Percentiles rank a stretch among this genome's conserved stretches.
phyloP scores from a whole-genome alignment of 2,888 invertebrate species.

The Drosophila gaucha region DNA sequence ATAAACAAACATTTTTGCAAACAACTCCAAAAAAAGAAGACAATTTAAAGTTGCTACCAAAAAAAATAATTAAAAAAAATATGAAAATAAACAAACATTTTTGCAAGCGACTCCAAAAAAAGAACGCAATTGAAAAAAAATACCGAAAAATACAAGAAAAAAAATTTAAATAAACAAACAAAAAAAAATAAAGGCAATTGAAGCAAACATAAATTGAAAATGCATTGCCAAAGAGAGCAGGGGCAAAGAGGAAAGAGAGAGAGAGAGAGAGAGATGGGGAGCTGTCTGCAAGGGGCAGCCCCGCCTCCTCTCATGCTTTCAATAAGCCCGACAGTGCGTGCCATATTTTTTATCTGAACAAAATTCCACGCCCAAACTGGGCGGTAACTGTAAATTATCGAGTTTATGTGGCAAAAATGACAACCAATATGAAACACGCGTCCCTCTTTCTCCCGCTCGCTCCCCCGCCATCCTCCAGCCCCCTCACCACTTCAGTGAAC shows the following conservation, averaged over 20 bases:
- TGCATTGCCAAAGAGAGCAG: slow-evolving; percentile 22
- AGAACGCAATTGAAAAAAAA: too few species aligned
- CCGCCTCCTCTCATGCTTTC: too few species aligned
- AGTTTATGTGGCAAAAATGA: slow-evolving; percentile 68
- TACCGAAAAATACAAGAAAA: too few species aligned
- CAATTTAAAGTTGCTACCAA: slow-evolving; percentile 2
- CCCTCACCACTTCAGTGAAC: neutral
- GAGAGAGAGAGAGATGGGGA: neutral
- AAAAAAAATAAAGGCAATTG: slow-evolving; percentile 2
- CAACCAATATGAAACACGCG: slow-evolving; percentile 31
- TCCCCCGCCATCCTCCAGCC: too few species aligned
- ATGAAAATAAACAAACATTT: slow-evolving; percentile 20
- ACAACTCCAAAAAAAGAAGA: too few species aligned
- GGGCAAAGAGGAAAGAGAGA: neutral
- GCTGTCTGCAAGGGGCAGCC: neutral
- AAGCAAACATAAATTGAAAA: slow-evolving; percentile 36
- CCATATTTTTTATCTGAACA: slow-evolving; percentile 14
- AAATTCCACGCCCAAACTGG: slow-evolving; percentile 23
- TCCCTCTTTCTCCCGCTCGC: too few species aligned
- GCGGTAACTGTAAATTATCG: slow-evolving; percentile 59
- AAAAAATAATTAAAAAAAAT: neutral
- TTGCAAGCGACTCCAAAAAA: neutral
- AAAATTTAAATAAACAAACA: slow-evolving; percentile 10
- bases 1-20: too few species aligned
- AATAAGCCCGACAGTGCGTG: slow-evolving; percentile 11